Percentiles rank a stretch among this genome's conserved stretches.
phyloP scores from a whole-genome alignment of 2,888 invertebrate genomes.

The Melinaea menophilus region DNA sequence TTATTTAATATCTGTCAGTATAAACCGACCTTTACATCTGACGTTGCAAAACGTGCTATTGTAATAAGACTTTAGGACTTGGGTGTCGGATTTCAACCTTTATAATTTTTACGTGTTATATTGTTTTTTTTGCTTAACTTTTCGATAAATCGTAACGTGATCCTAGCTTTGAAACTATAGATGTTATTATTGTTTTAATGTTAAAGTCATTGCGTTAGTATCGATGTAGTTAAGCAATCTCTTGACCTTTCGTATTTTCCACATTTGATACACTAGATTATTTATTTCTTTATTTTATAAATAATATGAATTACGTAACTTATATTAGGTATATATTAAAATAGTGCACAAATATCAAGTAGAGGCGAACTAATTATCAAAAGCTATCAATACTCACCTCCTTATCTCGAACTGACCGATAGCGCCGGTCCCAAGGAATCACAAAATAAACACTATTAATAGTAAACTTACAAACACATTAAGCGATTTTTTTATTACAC shows the following conservation, averaged over 20 bases:
- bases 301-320: too few species aligned
- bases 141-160: neutral
- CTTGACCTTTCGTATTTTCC: too few species aligned
- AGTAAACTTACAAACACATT: slow-evolving; percentile 26
- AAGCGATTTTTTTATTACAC: slow-evolving; percentile 19
- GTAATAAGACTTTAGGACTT: slow-evolving; percentile 26
- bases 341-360: slow-evolving; percentile 32
- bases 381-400: slow-evolving; percentile 74
- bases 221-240: too few species aligned
- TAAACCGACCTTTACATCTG: slow-evolving; percentile 18
- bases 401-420: slow-evolving; percentile 67
- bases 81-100: slow-evolving; percentile 18
- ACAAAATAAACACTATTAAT: slow-evolving; percentile 57
- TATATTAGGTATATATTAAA: slow-evolving; percentile 7
- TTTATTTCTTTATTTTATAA: too few species aligned
- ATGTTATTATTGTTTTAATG: too few species aligned
- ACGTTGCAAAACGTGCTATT: slow-evolving; percentile 29
- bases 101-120: slow-evolving; percentile 2
- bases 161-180: neutral
- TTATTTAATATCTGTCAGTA: slow-evolving; percentile 3
- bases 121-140: neutral
- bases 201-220: too few species aligned
- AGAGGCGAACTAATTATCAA: slow-evolving; percentile 63
- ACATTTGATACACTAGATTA: too few species aligned
- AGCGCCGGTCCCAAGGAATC: slow-evolving; percentile 53